These are phyloP conservation scores for Cyclina sinensis DNA, from an alignment of 1,140 invertebrate genomes.

Conservation along the genomic window DNA sequence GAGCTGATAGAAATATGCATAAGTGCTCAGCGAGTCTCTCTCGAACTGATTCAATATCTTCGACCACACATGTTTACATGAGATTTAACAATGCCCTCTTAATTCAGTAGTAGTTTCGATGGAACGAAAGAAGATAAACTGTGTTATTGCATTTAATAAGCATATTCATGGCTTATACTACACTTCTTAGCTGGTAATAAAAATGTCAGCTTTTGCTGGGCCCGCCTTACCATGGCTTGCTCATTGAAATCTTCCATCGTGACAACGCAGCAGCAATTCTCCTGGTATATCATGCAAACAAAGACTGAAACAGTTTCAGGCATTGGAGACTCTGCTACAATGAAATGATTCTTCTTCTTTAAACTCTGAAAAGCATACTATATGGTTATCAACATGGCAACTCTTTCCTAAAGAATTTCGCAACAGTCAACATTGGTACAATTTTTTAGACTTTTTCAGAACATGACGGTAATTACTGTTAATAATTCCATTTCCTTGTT, in stretches of 20 bases:
- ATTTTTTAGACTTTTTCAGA: not conserved
- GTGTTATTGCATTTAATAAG: too few relatives aligned
- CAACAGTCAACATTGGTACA: not conserved
- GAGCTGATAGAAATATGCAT: too few relatives aligned
- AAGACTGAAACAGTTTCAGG: not conserved
- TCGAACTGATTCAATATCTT: too few relatives aligned
- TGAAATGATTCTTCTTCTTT: not conserved
- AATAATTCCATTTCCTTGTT: not conserved
- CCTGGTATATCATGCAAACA: not conserved
- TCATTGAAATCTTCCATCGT: conserved; percentile 3
- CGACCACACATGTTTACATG: too few relatives aligned
- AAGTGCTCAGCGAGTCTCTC: too few relatives aligned
- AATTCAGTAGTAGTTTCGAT: too few relatives aligned
- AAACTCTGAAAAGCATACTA: not conserved
- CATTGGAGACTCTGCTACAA: not conserved
- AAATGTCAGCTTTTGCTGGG: too few relatives aligned
- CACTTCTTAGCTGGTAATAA: too few relatives aligned
- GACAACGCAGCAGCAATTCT: not conserved
- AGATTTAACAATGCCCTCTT: too few relatives aligned
- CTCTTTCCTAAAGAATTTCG: not conserved
- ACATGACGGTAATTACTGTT: too few relatives aligned
- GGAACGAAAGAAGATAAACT: too few relatives aligned
- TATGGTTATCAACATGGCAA: not conserved
- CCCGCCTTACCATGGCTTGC: not conserved
- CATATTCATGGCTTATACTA: too few relatives aligned